Evolutionary conservation across 2,888 invertebrate species (phyloP), one percentile per base, ranked within the genome.

Genomic region (Pimpla rufipes): DNA sequence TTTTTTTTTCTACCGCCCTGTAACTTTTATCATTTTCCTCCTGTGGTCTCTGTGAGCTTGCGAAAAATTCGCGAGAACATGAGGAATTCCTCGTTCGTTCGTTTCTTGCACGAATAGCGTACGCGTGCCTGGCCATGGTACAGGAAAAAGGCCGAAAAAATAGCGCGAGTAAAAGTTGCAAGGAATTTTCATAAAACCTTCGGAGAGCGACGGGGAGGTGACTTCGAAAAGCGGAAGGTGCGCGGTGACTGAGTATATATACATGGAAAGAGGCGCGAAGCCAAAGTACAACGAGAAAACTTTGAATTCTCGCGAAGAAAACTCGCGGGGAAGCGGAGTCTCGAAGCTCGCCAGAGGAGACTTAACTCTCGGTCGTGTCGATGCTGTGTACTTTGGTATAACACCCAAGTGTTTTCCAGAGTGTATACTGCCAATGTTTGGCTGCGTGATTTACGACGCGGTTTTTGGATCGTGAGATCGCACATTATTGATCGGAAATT

Each of bases 151-250:
- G 13, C 6, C 1, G 29, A 64, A 64, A 40, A 42, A 40, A 23
- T 29, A 29, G 16, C 21, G 16, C 18, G 45, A 42, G 35, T 59
- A 57, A 70, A 84, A 84, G 62, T 84, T 84, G 66, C 78, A 37
- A 78, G 70, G 78, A 84, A 84, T 84, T 84, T 84, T 84, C 81
- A 84, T 84, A 81, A 84, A 81, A 81, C 50, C 29, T 18, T 68
- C 11, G 37, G 37, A 35, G 68, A 67, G 50, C 18, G 21, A 23
- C 29, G n/a, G 35, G 47, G 7, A 11, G 23, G 23, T 45, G 67
- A 13, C 29, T 10, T 29, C 55, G 55, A 16, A 35, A 59, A 35
- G 35, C 7, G 35, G 8, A 59, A 35, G 18, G 35, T 59, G 35
- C 35, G 57, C 5, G n/a, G 57, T 57, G 57, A 57, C 57, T 23